Evolutionary conservation across 2,888 invertebrate genomes (phyloP), one percentile per base, ranked within the genome.

Genomic region (Chironomus tentans): DNA sequence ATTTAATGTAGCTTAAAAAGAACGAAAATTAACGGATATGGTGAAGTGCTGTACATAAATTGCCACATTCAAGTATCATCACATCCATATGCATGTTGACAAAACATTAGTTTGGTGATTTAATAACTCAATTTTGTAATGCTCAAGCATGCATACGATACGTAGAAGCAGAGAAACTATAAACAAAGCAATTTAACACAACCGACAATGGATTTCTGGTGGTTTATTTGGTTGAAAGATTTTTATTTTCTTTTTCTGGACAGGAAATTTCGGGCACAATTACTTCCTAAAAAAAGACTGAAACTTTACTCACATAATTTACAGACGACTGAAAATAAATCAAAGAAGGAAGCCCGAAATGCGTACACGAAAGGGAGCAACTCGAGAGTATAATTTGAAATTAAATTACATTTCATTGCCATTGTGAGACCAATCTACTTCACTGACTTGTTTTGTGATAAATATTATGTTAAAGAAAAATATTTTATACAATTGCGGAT

Each of bases 161-260:
- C 56, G 28, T 28, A 56, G 56, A 56, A 18, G n/a, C 4, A 18
- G 56, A 56, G 56, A 15, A 18, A 18, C 56, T 56, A 18, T 65
- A 65, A 65, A 65, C 24, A 62, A 62, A 18, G 22, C 12, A n/a
- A 56, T 15, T 22, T 18, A 21, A 22, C 47, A 21, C 2, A 46
- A 70, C 48, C 48, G 69, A 70, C 70, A 22, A 38, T 48, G 48
- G 48, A 70, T 12, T 46, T 70, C 46, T 22, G 18, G 74, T 61
- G 74, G 74, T 74, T 74, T 74, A 74, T 68, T 68, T 68, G 74
- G 74, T 74, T 74, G 74, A 74, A 22, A 48, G 68, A 65, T 38
- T 74, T 56, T 38, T 38, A 38, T 38, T 38, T 38, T 38, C 38
- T 38, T 38, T 38, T 56, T 61, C 68, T 68, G 74, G 74, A 74